phyloP scores from a whole-genome alignment of 2,797 vertebrate genomes.

The Otolemur crassicaudatus region DNA sequence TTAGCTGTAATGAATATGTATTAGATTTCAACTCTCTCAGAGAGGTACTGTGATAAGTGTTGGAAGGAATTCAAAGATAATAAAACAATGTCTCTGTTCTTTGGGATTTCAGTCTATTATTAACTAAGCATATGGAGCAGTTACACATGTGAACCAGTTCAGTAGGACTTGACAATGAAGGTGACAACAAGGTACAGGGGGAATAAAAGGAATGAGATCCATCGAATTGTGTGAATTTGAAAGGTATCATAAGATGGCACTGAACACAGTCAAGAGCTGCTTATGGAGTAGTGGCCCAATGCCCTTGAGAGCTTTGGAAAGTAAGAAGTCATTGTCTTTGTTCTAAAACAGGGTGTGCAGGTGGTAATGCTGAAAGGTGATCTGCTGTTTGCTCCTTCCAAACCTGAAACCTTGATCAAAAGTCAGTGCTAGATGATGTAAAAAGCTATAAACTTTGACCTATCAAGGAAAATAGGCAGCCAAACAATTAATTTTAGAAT shows the following conservation, averaged over 20 bases:
- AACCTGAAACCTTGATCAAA: not conserved
- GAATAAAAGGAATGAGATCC: not conserved
- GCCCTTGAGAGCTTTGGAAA: not conserved
- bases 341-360: not conserved
- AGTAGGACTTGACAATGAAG: not conserved
- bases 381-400: not conserved
- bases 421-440: not conserved
- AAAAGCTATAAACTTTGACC: not conserved
- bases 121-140: not conserved
- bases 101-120: not conserved
- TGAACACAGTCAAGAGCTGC: not conserved
- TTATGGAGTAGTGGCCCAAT: not conserved
- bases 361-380: too few relatives aligned
- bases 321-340: not conserved
- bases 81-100: not conserved
- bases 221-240: not conserved
- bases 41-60: not conserved
- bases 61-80: slow-evolving; percentile 22
- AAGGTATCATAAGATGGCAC: not conserved
- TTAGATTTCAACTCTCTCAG: slow-evolving; percentile 18
- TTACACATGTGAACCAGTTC: not conserved
- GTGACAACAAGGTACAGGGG: not conserved
- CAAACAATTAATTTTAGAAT: not conserved
- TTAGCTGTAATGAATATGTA: slow-evolving; percentile 51
- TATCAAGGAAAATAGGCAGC: not conserved